Base-by-base conservation (phyloP, 2,888 invertebrate genomes). In the Leptopilina drosophilae region DNA sequence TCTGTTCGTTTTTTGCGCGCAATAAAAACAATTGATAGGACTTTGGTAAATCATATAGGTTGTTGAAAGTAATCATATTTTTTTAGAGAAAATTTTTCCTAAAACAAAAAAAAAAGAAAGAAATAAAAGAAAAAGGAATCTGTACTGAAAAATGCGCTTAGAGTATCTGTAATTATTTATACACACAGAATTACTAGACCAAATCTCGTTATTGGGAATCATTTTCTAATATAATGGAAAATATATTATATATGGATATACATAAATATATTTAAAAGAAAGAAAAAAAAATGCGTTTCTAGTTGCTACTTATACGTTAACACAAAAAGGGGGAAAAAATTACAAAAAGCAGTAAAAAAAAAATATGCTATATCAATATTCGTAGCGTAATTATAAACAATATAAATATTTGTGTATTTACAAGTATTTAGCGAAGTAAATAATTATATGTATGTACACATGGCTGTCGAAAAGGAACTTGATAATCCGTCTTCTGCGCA, bases 21-120 rank as follows among this genome's bases (percentile, higher is more conserved):
- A 33, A 33, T 33, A 81, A 81, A 77, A 80, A 80, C 42, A 42
- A 76, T 83, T 82, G 75, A 82, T 65, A 59, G 26, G 80, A 77
- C 67, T 40, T 69, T 67, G 77, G 77, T 66, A 69, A 85, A 81
- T 79, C 77, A 86, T 85, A 84, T 85, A 84, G 80, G 83, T 86
- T 86, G 80, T 86, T 79, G 80, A 83, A 84, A 78, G 83, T 87
- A 85, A 88, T 87, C 86, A 86, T 88, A 89, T 89, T 87, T 88
- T 88, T 87, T 89, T 82, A 82, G 77, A 87, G 81, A 83, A 33
- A 64, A 82, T 84, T 83, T 86, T 86, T 87, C 85, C 85, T 83
- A 85, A 87, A 82, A 86, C 82, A 84, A 82, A 84, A 85, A 86
- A 82, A 82, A 84, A 82, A 84, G 85, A 87, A 82, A 42, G 5